Conservation (phyloP, 2,888 invertebrate species). For the Polymixis lichenea region DNA sequence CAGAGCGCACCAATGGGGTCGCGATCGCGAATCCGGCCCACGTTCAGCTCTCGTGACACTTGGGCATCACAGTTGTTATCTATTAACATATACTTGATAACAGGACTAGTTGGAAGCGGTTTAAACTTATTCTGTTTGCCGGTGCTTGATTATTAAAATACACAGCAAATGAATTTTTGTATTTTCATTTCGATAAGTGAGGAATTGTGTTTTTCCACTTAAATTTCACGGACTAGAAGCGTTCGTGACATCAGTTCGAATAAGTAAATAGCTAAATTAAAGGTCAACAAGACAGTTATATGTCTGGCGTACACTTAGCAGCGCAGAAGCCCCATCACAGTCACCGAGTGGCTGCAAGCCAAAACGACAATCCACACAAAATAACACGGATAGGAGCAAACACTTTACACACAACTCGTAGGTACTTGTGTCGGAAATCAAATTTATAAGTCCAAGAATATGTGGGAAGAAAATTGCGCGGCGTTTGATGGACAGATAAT, state of each 20-base stretch:
- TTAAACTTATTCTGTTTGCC: constrained; percentile 72
- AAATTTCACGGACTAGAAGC: constrained; percentile 7
- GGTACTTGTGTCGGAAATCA: constrained; percentile 38
- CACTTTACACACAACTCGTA: constrained; percentile 49
- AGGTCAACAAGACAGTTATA: constrained; percentile 41
- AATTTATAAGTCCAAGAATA: constrained; percentile 40
- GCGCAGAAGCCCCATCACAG: constrained; percentile 56
- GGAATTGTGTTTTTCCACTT: constrained; percentile 44
- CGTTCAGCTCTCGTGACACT: constrained; percentile 80
- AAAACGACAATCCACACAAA: constrained; percentile 71
- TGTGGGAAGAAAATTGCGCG: constrained; percentile 25
- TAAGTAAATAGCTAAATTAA: constrained; percentile 34
- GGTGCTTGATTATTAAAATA: constrained; percentile 69
- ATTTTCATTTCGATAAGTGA: constrained; percentile 60
- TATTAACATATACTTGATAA: constrained; percentile 84
- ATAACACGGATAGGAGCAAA: constrained; percentile 57
- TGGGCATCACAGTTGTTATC: constrained; percentile 80
- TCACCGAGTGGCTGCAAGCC: constrained; percentile 74
- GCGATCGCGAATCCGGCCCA: constrained; percentile 75
- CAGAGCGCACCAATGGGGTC: constrained; percentile 61
- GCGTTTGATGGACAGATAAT: constrained; percentile 18
- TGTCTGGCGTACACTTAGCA: constrained; percentile 37
- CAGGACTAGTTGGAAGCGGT: constrained; percentile 77
- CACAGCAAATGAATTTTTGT: constrained; percentile 62
- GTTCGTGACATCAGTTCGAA: constrained; percentile 24